Evolutionary conservation across 2,113 vertebrate genomes (phyloP), one percentile per base, ranked within the genome.

Genomic region (Sitta europaea): DNA sequence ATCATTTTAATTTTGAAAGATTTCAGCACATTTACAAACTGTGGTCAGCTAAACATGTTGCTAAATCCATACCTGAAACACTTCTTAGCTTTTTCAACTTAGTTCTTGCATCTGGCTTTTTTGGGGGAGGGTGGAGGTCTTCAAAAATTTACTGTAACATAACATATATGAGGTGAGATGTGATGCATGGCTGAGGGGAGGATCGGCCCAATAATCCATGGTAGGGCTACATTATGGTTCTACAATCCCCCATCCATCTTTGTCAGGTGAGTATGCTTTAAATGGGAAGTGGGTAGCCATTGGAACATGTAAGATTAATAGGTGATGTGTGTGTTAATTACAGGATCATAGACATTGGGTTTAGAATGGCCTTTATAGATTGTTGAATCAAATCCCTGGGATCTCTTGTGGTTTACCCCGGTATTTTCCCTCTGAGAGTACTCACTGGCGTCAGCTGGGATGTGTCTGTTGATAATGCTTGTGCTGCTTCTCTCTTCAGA

Each of bases 281-380:
- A 93, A 86, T 63, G 75, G 88, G 88, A 93, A 96, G 79, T 42
- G 68, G 68, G 75, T 88, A 90, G 79, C 79, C 86, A 81, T 70
- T 72, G 82, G 77, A 95, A 93, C 90, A 65, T 38, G 28, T 84
- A 92, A 94, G 88, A 96, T 95, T 96, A 97, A 95, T 97, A 71
- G 82, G 71, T 95, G 90, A 96, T 75, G 82, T 80, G 81, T 91
- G 35, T 91, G 73, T 91, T 96, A 95, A 94, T 93, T 90, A 77
- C 68, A 63, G 88, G 82, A 94, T 97, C 83, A 90, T 87, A 92
- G 78, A 84, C 72, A 70, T 19, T 87, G 63, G 66, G 63, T 92
- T 91, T 94, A 71, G 86, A 87, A 73, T 61, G 50, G 67, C 73
- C 75, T 85, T 94, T 88, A 88, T 79, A 55, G 77, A 63, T 63